phyloP scores from a whole-genome alignment of 2,888 invertebrate species.

The Herminia tarsipennalis region DNA sequence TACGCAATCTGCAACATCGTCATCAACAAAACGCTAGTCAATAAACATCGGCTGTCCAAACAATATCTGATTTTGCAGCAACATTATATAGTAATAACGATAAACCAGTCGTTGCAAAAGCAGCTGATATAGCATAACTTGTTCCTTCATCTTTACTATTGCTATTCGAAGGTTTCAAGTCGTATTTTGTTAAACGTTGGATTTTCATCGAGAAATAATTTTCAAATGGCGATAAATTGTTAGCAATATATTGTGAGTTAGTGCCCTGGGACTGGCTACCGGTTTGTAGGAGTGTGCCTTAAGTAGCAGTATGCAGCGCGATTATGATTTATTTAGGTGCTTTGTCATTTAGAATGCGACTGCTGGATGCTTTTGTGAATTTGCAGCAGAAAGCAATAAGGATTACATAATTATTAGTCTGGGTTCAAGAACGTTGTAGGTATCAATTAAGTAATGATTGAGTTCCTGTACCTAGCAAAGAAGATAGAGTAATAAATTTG shows the following conservation, averaged over 20 bases:
- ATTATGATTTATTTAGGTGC: constrained; percentile 1
- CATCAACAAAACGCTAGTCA: constrained; percentile 33
- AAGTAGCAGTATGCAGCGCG: constrained; percentile 15
- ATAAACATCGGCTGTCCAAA: constrained; percentile 33
- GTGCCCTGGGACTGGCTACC: constrained; percentile 51
- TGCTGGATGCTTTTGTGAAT: background rate
- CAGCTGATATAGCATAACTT: constrained; percentile 12
- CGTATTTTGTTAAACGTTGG: constrained; percentile 44
- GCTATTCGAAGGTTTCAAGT: constrained; percentile 22
- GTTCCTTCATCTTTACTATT: constrained; percentile 20
- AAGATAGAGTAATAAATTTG: too few species aligned
- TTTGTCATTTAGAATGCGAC: background rate
- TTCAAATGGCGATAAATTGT: constrained; percentile 67
- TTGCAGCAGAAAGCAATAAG: background rate
- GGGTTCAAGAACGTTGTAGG: too few species aligned
- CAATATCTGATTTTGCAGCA: constrained; percentile 47
- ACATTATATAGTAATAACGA: constrained; percentile 53
- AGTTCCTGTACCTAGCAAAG: too few species aligned
- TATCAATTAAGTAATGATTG: too few species aligned
- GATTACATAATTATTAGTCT: background rate
- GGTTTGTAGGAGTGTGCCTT: constrained; percentile 48
- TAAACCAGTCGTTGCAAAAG: constrained; percentile 39
- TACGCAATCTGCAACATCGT: constrained; percentile 11
- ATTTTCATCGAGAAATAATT: constrained; percentile 72
- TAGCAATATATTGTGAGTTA: constrained; percentile 63